Conservation (phyloP, 2,113 vertebrate genomes). For the Physeter macrocephalus region DNA sequence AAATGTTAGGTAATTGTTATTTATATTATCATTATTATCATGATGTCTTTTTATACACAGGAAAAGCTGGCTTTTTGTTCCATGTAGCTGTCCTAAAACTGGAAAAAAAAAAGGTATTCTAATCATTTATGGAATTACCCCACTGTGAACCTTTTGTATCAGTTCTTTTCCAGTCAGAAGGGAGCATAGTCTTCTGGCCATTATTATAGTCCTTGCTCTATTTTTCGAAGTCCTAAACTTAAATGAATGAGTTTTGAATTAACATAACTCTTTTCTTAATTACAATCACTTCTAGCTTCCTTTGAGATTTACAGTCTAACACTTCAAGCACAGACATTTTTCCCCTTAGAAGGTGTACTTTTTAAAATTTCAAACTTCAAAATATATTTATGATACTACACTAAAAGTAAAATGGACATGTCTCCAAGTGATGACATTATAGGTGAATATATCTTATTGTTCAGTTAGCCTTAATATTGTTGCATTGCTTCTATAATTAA, state of each 20-base stretch:
- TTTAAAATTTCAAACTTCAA: background rate
- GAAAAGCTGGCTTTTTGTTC: background rate
- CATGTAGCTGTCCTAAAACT: background rate
- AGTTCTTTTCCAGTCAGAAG: background rate
- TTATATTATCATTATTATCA: background rate
- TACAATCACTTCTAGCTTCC: background rate
- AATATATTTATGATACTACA: background rate
- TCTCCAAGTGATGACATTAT: background rate
- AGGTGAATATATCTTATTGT: background rate
- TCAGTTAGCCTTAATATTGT: background rate
- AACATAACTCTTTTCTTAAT: background rate
- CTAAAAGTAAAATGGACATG: background rate
- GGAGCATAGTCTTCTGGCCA: background rate
- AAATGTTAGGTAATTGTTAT: background rate
- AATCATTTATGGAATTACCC: background rate
- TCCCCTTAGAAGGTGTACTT: background rate
- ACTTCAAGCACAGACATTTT: background rate
- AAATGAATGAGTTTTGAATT: background rate
- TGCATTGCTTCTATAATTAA: background rate
- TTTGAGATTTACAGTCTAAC: constrained; percentile 5
- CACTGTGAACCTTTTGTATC: background rate
- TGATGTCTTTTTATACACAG: background rate
- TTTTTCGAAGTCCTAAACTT: background rate
- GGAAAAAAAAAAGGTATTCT: background rate
- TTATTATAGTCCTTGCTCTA: background rate